These are phyloP conservation scores for Gobius niger DNA, from an alignment of 2,113 vertebrate species.

Conservation along the genomic window DNA sequence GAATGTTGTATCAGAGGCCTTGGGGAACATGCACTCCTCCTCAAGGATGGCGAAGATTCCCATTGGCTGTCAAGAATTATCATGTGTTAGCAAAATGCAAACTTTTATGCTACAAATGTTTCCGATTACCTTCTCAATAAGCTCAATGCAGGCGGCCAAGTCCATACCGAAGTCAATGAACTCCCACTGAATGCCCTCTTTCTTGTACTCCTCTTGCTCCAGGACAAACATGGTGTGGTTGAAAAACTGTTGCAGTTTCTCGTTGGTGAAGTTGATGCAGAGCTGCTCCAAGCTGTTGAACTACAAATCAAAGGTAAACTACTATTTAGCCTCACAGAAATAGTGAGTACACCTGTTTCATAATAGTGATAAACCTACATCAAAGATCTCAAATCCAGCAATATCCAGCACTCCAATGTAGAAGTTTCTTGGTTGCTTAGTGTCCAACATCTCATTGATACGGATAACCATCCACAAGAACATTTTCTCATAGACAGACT, in stretches of 20 bases:
- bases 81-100: too few species aligned
- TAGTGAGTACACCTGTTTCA: too few species aligned
- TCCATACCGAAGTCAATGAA: slow-evolving; percentile 82
- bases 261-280: too few species aligned
- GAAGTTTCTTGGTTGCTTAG: slow-evolving; percentile 73
- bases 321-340: too few species aligned
- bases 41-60: slow-evolving; percentile 15
- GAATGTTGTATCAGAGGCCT: slow-evolving; percentile 78
- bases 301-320: too few species aligned
- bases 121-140: slow-evolving; percentile 82
- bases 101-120: too few species aligned
- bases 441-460: slow-evolving; percentile 81
- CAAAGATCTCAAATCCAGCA: slow-evolving; percentile 82
- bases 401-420: slow-evolving; percentile 81
- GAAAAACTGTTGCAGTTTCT: too few species aligned
- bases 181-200: too few species aligned
- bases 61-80: neutral
- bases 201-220: too few species aligned
- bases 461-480: slow-evolving; percentile 82
- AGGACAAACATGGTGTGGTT: too few species aligned
- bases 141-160: slow-evolving; percentile 87
- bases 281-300: too few species aligned
- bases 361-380: slow-evolving; percentile 60
- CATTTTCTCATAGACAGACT: slow-evolving; percentile 82
- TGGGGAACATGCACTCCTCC: slow-evolving; percentile 74